Conservation (phyloP, 1,140 invertebrate genomes). For the Penaeus japonicus region DNA sequence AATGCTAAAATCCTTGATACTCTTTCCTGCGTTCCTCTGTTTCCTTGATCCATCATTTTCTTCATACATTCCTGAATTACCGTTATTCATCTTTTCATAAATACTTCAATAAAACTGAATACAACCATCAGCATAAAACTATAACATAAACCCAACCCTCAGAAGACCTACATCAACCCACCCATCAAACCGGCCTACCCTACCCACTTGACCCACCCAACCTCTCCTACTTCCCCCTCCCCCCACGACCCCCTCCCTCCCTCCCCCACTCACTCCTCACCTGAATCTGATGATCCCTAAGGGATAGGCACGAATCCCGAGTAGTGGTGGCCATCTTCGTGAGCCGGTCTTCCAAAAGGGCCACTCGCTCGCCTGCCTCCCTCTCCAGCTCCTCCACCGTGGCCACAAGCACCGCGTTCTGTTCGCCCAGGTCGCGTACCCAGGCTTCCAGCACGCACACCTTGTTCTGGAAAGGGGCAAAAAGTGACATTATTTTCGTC, state of each 20-base stretch:
- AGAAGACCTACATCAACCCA: too few relatives aligned
- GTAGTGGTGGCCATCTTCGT: conserved; percentile 47
- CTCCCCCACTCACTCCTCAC: neutral
- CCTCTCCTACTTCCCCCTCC: too few relatives aligned
- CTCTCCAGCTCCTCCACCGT: conserved; percentile 57
- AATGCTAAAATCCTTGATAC: too few relatives aligned
- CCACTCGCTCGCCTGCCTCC: conserved; percentile 49
- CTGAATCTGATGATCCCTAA: conserved; percentile 51
- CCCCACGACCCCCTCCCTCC: neutral
- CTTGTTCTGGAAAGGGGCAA: conserved; percentile 44
- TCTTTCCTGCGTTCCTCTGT: too few relatives aligned
- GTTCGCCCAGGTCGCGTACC: conserved; percentile 57
- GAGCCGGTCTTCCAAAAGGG: conserved; percentile 54
- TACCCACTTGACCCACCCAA: too few relatives aligned
- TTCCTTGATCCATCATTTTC: too few relatives aligned
- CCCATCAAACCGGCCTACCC: too few relatives aligned
- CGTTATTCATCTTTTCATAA: too few relatives aligned
- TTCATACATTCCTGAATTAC: too few relatives aligned
- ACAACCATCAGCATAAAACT: too few relatives aligned
- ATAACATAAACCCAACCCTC: too few relatives aligned
- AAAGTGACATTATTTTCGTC: neutral
- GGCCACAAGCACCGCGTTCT: conserved; percentile 55
- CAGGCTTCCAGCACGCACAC: conserved; percentile 56
- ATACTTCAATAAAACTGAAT: too few relatives aligned
- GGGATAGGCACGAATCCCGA: conserved; percentile 46